These are phyloP conservation scores for Smittia sp. DNA, from an alignment of 2,888 invertebrate genomes.

Conservation along the genomic window DNA sequence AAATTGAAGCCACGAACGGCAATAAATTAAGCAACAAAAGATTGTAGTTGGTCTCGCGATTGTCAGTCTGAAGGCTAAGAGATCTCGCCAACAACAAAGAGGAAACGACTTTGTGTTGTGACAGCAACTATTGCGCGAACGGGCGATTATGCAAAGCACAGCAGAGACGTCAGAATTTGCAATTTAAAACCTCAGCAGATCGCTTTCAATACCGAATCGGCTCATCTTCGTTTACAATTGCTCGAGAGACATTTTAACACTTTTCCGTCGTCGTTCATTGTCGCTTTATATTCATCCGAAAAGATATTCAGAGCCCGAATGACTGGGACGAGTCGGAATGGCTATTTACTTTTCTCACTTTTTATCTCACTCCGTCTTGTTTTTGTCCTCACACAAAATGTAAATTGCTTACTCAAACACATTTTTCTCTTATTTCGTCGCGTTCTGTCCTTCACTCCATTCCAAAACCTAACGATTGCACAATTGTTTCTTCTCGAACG, in stretches of 20 bases:
- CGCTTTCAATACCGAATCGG: background rate
- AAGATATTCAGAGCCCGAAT: background rate
- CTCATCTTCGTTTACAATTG: slow-evolving; percentile 11
- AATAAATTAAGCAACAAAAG: slow-evolving; percentile 7
- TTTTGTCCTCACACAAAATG: slow-evolving; percentile 13
- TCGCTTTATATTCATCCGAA: background rate
- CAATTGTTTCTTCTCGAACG: background rate
- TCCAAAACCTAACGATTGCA: background rate
- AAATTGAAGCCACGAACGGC: background rate
- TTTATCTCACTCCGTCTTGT: slow-evolving; percentile 15
- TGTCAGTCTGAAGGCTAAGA: background rate
- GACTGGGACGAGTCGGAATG: background rate
- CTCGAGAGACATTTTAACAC: background rate
- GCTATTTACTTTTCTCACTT: slow-evolving; percentile 21
- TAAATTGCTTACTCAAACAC: slow-evolving; percentile 18
- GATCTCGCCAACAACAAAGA: background rate
- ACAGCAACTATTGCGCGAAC: background rate
- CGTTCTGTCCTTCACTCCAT: background rate
- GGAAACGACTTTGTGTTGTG: background rate
- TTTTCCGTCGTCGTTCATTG: background rate
- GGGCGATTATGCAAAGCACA: slow-evolving; percentile 1
- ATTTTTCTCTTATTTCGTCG: slow-evolving; percentile 5
- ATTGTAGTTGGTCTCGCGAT: background rate
- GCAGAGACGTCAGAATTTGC: slow-evolving; percentile 6
- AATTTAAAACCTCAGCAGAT: slow-evolving; percentile 1